phyloP scores from a whole-genome alignment of 1,140 invertebrate genomes.

The Diabrotica undecimpunctata region DNA sequence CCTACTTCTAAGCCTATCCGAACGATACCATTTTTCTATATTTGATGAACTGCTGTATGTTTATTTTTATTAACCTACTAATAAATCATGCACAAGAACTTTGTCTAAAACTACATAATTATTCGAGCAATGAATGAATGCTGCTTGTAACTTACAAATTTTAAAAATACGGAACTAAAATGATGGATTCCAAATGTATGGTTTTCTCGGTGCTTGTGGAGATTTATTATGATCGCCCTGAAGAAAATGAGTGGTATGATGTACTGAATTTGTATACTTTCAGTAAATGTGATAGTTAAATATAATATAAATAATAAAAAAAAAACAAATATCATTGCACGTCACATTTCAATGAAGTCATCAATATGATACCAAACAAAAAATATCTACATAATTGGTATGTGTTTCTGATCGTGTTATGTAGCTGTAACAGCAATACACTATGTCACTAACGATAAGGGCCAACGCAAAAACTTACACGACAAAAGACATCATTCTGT shows the following conservation, averaged over 20 bases:
- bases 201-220: conserved; percentile 27
- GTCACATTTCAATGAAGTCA: neutral
- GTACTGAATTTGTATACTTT: neutral
- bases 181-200: conserved; percentile 39
- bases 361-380: neutral
- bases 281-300: too few relatives aligned
- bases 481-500: too few relatives aligned
- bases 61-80: neutral
- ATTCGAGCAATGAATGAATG: neutral
- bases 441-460: too few relatives aligned
- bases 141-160: conserved; percentile 5
- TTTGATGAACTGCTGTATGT: neutral
- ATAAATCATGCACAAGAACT: neutral
- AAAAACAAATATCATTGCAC: too few relatives aligned
- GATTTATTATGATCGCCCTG: conserved; percentile 3
- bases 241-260: conserved; percentile 4
- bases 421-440: too few relatives aligned
- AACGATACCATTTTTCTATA: neutral
- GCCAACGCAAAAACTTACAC: too few relatives aligned
- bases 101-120: neutral
- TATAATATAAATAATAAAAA: too few relatives aligned
- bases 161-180: conserved; percentile 25
- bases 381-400: neutral
- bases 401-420: too few relatives aligned
- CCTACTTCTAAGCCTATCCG: neutral